phyloP scores from a whole-genome alignment of 2,113 vertebrate species.

The Cyanoramphus novaezelandiae region DNA sequence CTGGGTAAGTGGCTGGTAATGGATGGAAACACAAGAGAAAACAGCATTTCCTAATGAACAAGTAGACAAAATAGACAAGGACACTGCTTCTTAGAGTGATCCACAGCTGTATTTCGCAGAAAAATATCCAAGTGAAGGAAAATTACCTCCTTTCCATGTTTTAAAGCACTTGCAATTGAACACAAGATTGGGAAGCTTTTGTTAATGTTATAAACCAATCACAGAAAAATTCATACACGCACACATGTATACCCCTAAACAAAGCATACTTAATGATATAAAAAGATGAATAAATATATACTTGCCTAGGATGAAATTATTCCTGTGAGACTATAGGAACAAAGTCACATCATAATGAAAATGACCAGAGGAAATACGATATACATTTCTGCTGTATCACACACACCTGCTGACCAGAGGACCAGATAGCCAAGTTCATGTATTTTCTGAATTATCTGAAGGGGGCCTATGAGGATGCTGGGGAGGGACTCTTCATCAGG shows the following conservation, averaged over 20 bases:
- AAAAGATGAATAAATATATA: neutral
- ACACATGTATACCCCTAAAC: neutral
- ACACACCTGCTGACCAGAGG: neutral
- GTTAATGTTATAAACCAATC: neutral
- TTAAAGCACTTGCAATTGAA: neutral
- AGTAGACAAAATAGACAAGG: neutral
- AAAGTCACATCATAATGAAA: neutral
- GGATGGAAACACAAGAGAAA: conserved; percentile 1
- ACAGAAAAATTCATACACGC: neutral
- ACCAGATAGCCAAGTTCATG: neutral
- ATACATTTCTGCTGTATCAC: neutral
- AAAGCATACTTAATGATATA: neutral
- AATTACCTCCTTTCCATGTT: neutral
- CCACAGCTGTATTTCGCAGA: neutral
- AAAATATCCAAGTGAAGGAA: neutral
- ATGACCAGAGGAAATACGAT: neutral
- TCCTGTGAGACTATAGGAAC: neutral
- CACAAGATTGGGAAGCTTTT: neutral
- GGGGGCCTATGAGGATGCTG: too few relatives aligned
- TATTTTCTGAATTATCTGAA: neutral
- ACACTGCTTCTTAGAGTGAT: neutral
- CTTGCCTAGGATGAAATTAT: neutral
- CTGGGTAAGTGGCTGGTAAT: neutral
- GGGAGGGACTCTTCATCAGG: too few relatives aligned
- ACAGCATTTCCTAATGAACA: neutral